Conservation (phyloP, 2,797 vertebrate genomes). For the Leptatherina wallacei region DNA sequence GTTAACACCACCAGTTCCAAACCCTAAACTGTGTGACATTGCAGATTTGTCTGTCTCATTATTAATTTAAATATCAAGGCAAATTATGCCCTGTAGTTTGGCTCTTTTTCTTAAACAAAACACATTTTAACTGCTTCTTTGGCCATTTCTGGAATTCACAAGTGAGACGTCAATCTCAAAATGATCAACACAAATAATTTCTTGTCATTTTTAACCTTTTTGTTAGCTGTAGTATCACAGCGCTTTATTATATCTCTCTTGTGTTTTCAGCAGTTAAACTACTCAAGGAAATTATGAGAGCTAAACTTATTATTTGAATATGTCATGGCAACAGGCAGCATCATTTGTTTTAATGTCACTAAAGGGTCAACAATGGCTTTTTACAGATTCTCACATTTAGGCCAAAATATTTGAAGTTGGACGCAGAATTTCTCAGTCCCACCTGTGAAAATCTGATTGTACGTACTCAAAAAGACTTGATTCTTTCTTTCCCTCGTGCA, state of each 20-base stretch:
- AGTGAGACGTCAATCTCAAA: conserved; percentile 46
- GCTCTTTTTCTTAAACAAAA: conserved; percentile 1
- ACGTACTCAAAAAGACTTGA: conserved; percentile 66
- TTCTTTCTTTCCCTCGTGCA: conserved; percentile 64
- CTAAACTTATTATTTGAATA: conserved; percentile 56
- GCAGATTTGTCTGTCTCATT: too few species aligned
- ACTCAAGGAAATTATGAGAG: conserved; percentile 44
- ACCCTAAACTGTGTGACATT: neutral
- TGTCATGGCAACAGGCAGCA: conserved; percentile 12
- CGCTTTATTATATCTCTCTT: conserved; percentile 32
- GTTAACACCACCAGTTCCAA: neutral
- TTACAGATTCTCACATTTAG: conserved; percentile 25
- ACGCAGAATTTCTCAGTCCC: conserved; percentile 15
- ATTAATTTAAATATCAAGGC: too few species aligned
- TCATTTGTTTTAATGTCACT: conserved; percentile 40
- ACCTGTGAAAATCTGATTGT: conserved; percentile 32
- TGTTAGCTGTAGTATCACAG: conserved; percentile 36
- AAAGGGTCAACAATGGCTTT: conserved; percentile 20
- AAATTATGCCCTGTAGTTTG: too few species aligned
- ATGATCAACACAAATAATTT: conserved; percentile 18
- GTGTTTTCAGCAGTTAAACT: conserved; percentile 52
- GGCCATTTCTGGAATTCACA: conserved; percentile 25
- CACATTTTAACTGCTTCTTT: conserved; percentile 41
- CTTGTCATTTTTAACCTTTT: conserved; percentile 27
- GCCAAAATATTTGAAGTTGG: conserved; percentile 18